A percentile compares a stretch with the other conserved stretches of the same genome.
phyloP scores from a whole-genome alignment of 2,797 vertebrate species.

The Sparus aurata region DNA sequence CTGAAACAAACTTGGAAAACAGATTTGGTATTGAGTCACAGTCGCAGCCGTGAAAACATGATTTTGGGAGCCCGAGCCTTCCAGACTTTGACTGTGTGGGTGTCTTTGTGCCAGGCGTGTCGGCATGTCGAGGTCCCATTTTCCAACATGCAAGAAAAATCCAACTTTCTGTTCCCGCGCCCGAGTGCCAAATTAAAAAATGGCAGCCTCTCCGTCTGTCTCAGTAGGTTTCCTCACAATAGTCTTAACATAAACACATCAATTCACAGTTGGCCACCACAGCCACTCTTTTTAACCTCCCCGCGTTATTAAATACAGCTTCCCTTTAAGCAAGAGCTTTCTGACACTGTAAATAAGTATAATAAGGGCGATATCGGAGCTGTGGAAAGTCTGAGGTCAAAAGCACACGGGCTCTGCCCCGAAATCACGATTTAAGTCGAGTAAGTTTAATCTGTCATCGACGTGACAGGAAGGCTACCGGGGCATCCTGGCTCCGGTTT shows the following conservation, averaged over 20 bases:
- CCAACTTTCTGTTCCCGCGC: constrained; percentile 56
- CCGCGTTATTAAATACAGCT: constrained; percentile 31
- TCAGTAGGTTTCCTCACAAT: constrained; percentile 28
- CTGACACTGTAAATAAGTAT: constrained; percentile 26
- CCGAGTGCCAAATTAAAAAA: constrained; percentile 44
- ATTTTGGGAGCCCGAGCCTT: constrained; percentile 30
- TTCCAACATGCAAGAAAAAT: constrained; percentile 58
- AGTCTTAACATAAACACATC: constrained; percentile 55
- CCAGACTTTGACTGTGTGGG: constrained; percentile 31
- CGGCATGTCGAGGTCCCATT: constrained; percentile 50
- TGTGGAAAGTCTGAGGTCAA: constrained; percentile 58
- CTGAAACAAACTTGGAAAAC: constrained; percentile 46
- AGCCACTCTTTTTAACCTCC: constrained; percentile 18
- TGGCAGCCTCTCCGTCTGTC: constrained; percentile 41
- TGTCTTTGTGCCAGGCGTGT: constrained; percentile 51
- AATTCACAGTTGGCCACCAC: constrained; percentile 38
- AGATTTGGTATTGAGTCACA: constrained; percentile 42
- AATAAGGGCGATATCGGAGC: constrained; percentile 33
- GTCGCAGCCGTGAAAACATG: constrained; percentile 49
- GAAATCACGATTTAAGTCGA: constrained; percentile 28
- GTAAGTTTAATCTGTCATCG: constrained; percentile 45
- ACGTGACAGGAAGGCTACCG: constrained; percentile 43
- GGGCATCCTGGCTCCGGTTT: constrained; percentile 61
- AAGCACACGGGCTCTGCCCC: constrained; percentile 9
- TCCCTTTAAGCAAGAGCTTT: constrained; percentile 16